Base-by-base conservation (phyloP, 2,113 vertebrate genomes). In the Sebastes fasciatus region DNA sequence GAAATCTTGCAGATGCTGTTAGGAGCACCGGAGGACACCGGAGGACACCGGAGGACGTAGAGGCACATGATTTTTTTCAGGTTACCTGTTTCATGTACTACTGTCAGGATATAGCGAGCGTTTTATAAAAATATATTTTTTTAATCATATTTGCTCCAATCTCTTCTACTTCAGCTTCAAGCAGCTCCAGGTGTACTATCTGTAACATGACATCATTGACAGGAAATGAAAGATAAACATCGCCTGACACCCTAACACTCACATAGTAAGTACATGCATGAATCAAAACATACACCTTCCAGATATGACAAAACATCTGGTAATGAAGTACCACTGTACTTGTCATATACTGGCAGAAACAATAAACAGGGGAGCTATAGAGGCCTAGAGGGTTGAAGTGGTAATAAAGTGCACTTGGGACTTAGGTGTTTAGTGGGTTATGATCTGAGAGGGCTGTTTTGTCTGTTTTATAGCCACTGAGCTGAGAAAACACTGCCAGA, bases 391-490 rank as follows among this genome's bases (percentile, higher is more conserved):
- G 57, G 19, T n/a, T 63, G 12, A 64, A 58, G 65, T 70, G 64
- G 54, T 64, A 54, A 57, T 75, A 57, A 74, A 70, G 58, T 23
- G 40, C 55, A 77, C 26, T 54, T 43, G 16, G 26, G 45, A 79
- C 64, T 67, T n/a, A 40, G 2, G 23, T 49, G 19, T 43, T 76
- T 4, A 84, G 17, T 70, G 74, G 3, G 1, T 51, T n/a, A 72
- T 51, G 23, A 52, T 67, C 40, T 45, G 51, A 69, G 16, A 63
- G 26, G 40, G 9, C 9, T 62, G 17, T 71, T 58, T 13, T 74
- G 42, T 34, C 17, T 21, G n/a, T 0, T 60, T 80, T 42, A 52
- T 5, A 49, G 57, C 54, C 16, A 57, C 21, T 34, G 52, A 63
- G 64, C 51, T 42, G 42, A 64, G 12, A 69, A 55, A 52, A 13